Conservation (phyloP, 2,113 vertebrate genomes). For the Mus musculus region GRCm39 chr13:31575501-31576000, state of each 20-base stretch:
- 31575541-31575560: no score
- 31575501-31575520: not conserved
- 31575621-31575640: not conserved
- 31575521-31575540: not conserved
- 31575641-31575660: not conserved
- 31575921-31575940: not conserved
- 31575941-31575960: not conserved
- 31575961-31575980: not conserved
- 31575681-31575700: not conserved
- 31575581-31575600: not conserved
- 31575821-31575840: no score
- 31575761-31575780: no score
- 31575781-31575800: no score
- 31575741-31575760: no score
- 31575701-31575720: no score
- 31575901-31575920: not conserved
- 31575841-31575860: no score
- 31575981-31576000: no score
- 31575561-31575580: not conserved
- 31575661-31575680: not conserved
- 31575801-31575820: no score
- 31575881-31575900: not conserved
- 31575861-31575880: no score
- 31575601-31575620: not conserved
- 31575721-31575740: no score